Base-by-base conservation (phyloP, 2,797 vertebrate species). In the Brachymystax lenok region DNA sequence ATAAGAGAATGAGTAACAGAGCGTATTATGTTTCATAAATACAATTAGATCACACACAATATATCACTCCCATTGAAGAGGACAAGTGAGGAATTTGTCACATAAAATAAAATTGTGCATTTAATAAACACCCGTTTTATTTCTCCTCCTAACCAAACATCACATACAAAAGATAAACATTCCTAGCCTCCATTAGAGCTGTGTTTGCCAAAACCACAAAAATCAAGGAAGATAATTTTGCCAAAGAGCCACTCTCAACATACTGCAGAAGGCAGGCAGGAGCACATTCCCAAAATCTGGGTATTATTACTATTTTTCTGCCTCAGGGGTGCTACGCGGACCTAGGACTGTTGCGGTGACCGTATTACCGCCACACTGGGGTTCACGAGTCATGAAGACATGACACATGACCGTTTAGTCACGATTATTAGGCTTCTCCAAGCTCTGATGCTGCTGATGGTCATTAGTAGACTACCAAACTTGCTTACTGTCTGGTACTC, bases 201-300 rank as follows among this genome's bases (percentile, higher is more conserved):
- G 67, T 50, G 3, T 73, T 21, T 66, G 80, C 74, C 74, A 78
- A 83, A 83, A 51, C 80, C 82, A 79, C 79, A 77, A 71, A 77
- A 82, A 76, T 79, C 64, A 69, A 69, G 30, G 51, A 69, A 82
- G 56, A 75, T 71, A 71, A 64, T 63, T 59, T 67, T 21, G 75
- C 73, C 77, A 59, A 64, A 84, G 64, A 74, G 35, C 35, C 71
- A 78, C 35, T 73, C 66, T 79, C 54, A 64, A 68, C 68, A 51
- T 74, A 46, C 69, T 27, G 66, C 19, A 66, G 10, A 24, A 63
- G n/a, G 33, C 72, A 75, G 59, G 63, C 75, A 81, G 61, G 77
- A 66, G 24, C 63, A 70, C 73, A 75, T 72, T 74, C 68, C 73
- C 74, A 79, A 4, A 77, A 74, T 74, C 80, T 86, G 80, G 46